Evolutionary conservation across 2,888 invertebrate species (phyloP), one percentile per base, ranked within the genome.

Genomic region (Pseudococcus viburni): DNA sequence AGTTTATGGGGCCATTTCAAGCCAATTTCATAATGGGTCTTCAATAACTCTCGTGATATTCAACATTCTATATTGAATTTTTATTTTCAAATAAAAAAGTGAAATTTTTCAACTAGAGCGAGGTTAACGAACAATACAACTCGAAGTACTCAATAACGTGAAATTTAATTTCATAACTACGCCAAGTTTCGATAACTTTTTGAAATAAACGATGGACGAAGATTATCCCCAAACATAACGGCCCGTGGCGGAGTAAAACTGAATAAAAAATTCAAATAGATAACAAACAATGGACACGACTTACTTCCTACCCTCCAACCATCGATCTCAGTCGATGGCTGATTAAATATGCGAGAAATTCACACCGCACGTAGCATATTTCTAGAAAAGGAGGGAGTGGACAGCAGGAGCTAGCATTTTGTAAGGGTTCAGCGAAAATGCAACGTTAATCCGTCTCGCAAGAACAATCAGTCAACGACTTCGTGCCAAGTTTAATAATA

Each of bases 401-500:
- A 55, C 15, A 55, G n/a, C 55, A 1, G 55, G n/a, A 55, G 55
- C 42, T 9, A 51, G 15, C 51, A 12, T 15, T 4, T 15, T 51
- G 4, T 3, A 15, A 51, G 15, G 51, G 51, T 15, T 12, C 15
- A 51, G 51, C n/a, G 26, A 73, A 73, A 8, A 73, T 73, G 73
- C 73, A 73, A 22, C 22, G 64, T 73, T 73, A 73, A 73, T 73
- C 73, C 73, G 33, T 73, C 73, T 73, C 73, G 73, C 73, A 73
- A 73, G 73, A 73, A 73, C 73, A 73, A 73, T 73, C 73, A 73
- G 33, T 73, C 73, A 73, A 73, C 73, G 73, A 73, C 73, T 73
- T 33, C 9, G 33, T 26, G 73, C 26, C 33, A 73, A 73, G 73
- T 73, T 73, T 73, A 73, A 73, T 73, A 73, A 73, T 73, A 73